These are phyloP conservation scores for Erythrolamprus reginae DNA, from an alignment of 2,113 vertebrate genomes.

Conservation along the genomic window DNA sequence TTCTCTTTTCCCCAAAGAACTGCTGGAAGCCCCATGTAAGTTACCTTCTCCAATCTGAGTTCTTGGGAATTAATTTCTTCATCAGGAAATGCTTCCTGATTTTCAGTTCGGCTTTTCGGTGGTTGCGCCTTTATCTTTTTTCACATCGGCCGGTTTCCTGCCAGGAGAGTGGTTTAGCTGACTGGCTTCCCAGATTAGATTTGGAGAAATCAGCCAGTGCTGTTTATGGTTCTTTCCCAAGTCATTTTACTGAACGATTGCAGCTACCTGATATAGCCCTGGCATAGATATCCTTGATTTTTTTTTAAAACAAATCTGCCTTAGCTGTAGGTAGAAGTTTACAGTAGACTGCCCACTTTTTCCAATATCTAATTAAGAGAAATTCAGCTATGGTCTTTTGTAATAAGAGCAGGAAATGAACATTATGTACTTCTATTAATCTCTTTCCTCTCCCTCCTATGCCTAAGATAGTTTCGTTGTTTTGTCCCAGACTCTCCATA, in stretches of 20 bases:
- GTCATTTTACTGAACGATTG: slow-evolving; percentile 17
- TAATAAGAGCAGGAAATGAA: slow-evolving; percentile 9
- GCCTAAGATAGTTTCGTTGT: not conserved
- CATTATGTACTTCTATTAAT: not conserved
- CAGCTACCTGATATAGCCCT: slow-evolving; percentile 11
- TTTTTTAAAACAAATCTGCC: not conserved
- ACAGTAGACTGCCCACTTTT: slow-evolving; percentile 11
- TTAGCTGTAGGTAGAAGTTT: slow-evolving; percentile 39
- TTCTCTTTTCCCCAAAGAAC: slow-evolving; percentile 57
- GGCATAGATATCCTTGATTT: slow-evolving; percentile 10
- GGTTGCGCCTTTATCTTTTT: slow-evolving; percentile 43
- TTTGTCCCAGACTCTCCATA: slow-evolving; percentile 3
- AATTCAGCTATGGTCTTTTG: slow-evolving; percentile 14
- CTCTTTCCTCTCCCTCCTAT: not conserved
- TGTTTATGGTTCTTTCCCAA: slow-evolving; percentile 25
- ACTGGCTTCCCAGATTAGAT: slow-evolving; percentile 16
- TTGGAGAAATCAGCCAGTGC: slow-evolving; percentile 39
- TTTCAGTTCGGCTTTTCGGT: slow-evolving; percentile 27
- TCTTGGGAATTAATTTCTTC: slow-evolving; percentile 46
- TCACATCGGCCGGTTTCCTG: slow-evolving; percentile 28
- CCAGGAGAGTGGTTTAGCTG: not conserved
- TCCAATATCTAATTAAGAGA: slow-evolving; percentile 21
- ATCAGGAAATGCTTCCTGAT: slow-evolving; percentile 59
- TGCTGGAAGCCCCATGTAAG: slow-evolving; percentile 54
- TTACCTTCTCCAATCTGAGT: slow-evolving; percentile 48